phyloP scores from a whole-genome alignment of 2,888 invertebrate species.

The Orthosia gracilis region DNA sequence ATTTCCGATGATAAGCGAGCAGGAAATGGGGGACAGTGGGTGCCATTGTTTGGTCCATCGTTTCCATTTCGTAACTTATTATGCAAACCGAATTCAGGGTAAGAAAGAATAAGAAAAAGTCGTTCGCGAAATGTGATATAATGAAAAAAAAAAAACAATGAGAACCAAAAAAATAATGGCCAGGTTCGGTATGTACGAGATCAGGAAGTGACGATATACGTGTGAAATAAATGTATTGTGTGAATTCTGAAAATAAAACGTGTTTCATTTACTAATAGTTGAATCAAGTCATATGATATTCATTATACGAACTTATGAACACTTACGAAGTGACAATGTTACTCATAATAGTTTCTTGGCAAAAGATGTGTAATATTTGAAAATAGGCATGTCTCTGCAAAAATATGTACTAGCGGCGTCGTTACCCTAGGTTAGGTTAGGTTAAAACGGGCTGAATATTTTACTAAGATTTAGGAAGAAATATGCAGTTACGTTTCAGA shows the following conservation, averaged over 20 bases:
- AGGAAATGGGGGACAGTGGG: slow-evolving; percentile 82
- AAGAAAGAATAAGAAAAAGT: slow-evolving; percentile 69
- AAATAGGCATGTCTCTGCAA: neutral
- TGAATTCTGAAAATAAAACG: slow-evolving; percentile 50
- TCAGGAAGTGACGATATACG: slow-evolving; percentile 56
- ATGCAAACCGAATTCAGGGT: slow-evolving; percentile 76
- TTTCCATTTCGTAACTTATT: slow-evolving; percentile 80
- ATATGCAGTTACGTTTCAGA: neutral
- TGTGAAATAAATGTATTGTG: slow-evolving; percentile 59
- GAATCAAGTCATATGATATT: slow-evolving; percentile 17
- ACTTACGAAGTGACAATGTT: slow-evolving; percentile 5
- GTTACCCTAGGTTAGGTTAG: no score
- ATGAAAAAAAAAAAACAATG: slow-evolving; percentile 61
- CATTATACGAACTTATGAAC: slow-evolving; percentile 6
- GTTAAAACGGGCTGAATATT: no score
- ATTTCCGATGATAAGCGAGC: slow-evolving; percentile 78
- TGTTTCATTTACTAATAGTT: slow-evolving; percentile 46
- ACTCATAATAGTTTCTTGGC: neutral
- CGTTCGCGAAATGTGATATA: slow-evolving; percentile 65
- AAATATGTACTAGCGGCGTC: no score
- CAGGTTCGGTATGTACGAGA: slow-evolving; percentile 35
- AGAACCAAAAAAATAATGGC: slow-evolving; percentile 38
- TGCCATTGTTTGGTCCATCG: slow-evolving; percentile 79
- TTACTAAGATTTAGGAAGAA: neutral
- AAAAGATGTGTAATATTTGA: neutral